Conservation (phyloP, 2,113 vertebrate genomes). For the Cavia aperea region DNA sequence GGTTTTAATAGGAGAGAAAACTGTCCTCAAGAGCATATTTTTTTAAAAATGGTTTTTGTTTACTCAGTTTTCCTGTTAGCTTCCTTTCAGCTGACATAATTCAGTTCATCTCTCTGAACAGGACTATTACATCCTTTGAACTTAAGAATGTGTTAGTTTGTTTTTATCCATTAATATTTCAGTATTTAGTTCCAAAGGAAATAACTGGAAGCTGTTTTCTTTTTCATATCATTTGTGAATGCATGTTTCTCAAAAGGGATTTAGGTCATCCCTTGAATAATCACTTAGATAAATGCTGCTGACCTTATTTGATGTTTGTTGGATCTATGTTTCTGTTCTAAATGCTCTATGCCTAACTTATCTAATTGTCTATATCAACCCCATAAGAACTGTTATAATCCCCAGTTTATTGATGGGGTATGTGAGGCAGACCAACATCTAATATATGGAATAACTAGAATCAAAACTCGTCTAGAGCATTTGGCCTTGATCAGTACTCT, state of each 20-base stretch:
- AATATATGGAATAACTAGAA: not conserved
- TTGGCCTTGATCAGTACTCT: not conserved
- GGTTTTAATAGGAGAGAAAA: not conserved
- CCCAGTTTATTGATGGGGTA: not conserved
- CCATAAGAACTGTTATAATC: not conserved
- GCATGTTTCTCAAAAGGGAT: not conserved
- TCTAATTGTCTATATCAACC: not conserved
- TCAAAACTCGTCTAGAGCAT: not conserved
- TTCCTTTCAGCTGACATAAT: not conserved
- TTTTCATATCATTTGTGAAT: conserved; percentile 4
- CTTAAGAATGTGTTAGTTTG: conserved; percentile 36
- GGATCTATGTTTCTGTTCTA: not conserved
- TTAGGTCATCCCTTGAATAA: not conserved
- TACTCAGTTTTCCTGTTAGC: not conserved
- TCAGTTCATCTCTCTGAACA: conserved; percentile 30
- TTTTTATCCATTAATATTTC: conserved; percentile 7
- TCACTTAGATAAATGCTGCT: not conserved
- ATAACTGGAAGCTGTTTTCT: not conserved
- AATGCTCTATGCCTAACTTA: not conserved
- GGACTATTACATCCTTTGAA: conserved; percentile 35
- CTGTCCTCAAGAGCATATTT: not conserved
- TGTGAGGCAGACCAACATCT: not conserved
- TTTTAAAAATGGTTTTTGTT: conserved; percentile 31
- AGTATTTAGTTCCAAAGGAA: conserved; percentile 2
- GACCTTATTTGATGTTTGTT: not conserved